Base-by-base conservation (phyloP, 92 coral and sea anemone species). In the Porites lobata region DNA sequence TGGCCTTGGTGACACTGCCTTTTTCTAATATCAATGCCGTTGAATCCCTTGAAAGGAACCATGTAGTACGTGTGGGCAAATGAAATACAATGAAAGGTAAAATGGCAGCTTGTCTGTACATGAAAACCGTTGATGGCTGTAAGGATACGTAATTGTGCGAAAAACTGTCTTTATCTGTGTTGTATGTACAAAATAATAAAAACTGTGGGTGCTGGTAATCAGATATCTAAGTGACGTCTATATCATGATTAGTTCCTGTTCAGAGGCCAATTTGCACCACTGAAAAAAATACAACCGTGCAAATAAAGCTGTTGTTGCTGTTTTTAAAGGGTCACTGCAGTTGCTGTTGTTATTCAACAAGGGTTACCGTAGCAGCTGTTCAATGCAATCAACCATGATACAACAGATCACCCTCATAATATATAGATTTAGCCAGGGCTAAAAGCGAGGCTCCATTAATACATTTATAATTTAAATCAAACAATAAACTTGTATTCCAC, bases 161-260 rank as follows among this genome's bases (percentile, higher is more conserved):
- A 62, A 62, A 62, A 14, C 7, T 62, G 3, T 21, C 22, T 21
- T 21, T 21, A 21, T 21, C 22, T 21, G 22, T 21, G 22, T 29
- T 29, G 32, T 29, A 29, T 29, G 32, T 29, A 29, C 3, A 29
- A 29, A 26, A 26, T 26, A 69, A 70, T 29, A 70, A 70, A 70
- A 70, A 15, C 75, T n/a, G 75, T 70, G 75, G 43, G 75, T 70
- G 52, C 53, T 70, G 75, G 43, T n/a, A 70, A 70, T n/a, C 43
- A n/a, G 43, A 70, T 21, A n/a, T 6, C 75, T 24, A 43, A 70
- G 75, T 29, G 75, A 70, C 75, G 50, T 70, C 6, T 70, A 70
- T 38, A 70, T 70, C 75, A 70, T 70, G 75, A 70, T 70, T 70
- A 70, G 50, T 70, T 29, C 75, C 75, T 70, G 75, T 21, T 69